Evolutionary conservation across 2,113 vertebrate species (phyloP).

Genomic region (Monopterus albus): DNA sequence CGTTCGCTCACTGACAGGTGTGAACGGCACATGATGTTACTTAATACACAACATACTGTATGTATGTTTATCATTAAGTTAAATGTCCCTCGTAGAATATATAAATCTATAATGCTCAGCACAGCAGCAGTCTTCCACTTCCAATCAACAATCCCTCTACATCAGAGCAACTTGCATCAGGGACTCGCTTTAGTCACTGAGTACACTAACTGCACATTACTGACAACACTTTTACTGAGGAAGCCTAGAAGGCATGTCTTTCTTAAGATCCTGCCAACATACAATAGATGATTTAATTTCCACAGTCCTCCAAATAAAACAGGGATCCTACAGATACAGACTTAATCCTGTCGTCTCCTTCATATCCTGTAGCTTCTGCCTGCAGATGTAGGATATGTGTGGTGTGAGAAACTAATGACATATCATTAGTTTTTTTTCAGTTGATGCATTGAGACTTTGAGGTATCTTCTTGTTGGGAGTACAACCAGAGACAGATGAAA

Average conservation of each 20-base stretch:
- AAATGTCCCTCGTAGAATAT: neutral
- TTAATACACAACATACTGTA: no score
- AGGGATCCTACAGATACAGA: conserved; percentile 17
- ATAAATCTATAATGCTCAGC: neutral
- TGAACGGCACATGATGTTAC: no score
- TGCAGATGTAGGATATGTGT: conserved; percentile 22
- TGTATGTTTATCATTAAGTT: neutral
- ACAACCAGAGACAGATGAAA: neutral
- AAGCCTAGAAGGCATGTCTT: no score
- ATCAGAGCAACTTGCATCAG: neutral
- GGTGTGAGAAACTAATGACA: conserved; percentile 17
- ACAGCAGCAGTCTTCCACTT: neutral
- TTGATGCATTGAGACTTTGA: neutral
- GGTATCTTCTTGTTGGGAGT: neutral
- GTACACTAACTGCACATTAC: neutral
- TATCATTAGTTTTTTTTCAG: neutral
- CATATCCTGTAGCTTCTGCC: conserved; percentile 25
- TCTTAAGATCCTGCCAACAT: conserved; percentile 23
- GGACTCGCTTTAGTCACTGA: neutral
- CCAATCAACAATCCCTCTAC: neutral
- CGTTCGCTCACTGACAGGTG: no score
- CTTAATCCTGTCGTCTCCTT: conserved; percentile 9
- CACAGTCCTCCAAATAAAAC: conserved; percentile 14
- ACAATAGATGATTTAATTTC: conserved; percentile 30
- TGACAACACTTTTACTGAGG: no score